Base-by-base conservation (phyloP, 2,113 vertebrate species). In the Osmerus eperlanus region DNA sequence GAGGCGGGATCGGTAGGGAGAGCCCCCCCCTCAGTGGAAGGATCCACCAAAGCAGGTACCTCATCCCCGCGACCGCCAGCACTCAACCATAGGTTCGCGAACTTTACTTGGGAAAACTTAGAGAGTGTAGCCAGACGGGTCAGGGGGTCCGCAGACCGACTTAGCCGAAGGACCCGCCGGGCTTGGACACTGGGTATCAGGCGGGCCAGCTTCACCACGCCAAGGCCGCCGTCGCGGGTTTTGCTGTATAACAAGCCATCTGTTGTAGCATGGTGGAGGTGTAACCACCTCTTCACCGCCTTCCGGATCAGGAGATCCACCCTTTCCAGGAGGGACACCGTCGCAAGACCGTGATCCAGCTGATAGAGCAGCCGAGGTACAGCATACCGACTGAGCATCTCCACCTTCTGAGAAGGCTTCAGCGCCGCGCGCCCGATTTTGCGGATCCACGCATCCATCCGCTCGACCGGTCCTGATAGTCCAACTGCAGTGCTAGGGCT, bases 361-460 rank as follows among this genome's bases (percentile, higher is more conserved):
- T 3, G 15, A 12, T 76, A 76, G 28, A 65, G 23, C 4, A 75
- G 19, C 4, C 74, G 3, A 7, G 74, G 63, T 3, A 76, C 2
- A 0, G 54, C 68, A 12, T 21, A 70, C 2, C 21, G 5, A 11
- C 51, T 32, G 12, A 71, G 68, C 25, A 76, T 16, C n/a, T 15
- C n/a, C 4, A 36, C 32, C 32, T 7, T 36, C 32, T 36, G 4
- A 6, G 32, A 36, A 36, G 32, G 32, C 6, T 67, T 76, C 0
- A 72, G 56, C 14, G 5, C 15, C 3, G 70, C 5, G 4, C 53
- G 16, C 4, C 41, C 47, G 0, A 72, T 72, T 2, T 0, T 3
- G 0, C 19, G 7, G 3, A 54, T 7, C 75, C 58, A 77, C 0
- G 2, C 9, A 13, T 16, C 32, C 0, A 76, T 41, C n/a, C 18